Base-by-base conservation (phyloP, 1,140 invertebrate species). In the Radopholus similis region DNA sequence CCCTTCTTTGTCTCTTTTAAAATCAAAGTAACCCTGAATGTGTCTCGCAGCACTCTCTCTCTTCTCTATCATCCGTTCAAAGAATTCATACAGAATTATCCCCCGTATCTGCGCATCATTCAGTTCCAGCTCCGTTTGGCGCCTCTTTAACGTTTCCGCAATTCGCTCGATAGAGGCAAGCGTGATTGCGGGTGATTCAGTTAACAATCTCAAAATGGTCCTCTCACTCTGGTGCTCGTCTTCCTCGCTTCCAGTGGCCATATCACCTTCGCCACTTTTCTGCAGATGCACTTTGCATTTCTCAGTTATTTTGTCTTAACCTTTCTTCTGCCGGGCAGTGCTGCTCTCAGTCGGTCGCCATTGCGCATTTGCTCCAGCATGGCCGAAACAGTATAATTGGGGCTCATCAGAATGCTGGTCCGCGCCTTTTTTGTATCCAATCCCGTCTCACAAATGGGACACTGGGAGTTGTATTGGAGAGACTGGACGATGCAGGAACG, bases 41-140 rank as follows among this genome's bases (percentile, higher is more conserved):
- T 0, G 15, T n/a, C n/a, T n/a, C n/a, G n/a, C n/a, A n/a, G n/a
- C n/a, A n/a, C n/a, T n/a, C n/a, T n/a, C n/a, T n/a, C 47, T 59
- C 32, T 73, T 66, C 13, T 62, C 68, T 30, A 76, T 78, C 76
- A 94, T 84, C 83, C 91, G 88, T 57, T 88, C 87, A 3, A 95
- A 84, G 82, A 95, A 95, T 77, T 93, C 90, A 81, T 90, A 88
- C 5, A 94, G 82, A 13, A 95, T 83, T 67, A 89, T 86, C 77
- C 90, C 89, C 65, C 87, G 83, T 53, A 80, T 77, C 57, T 82
- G 86, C 77, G 89, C 89, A 68, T 90, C 87, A 73, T 91, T 90
- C 32, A 88, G 86, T 42, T 92, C 89, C 42, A 93, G 83, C 80
- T 93, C 90, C 18, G n/a, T 32, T 58, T 44, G 49, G 37, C 60